Base-by-base conservation (phyloP, 2,888 invertebrate genomes). In the Drosophila rellima region DNA sequence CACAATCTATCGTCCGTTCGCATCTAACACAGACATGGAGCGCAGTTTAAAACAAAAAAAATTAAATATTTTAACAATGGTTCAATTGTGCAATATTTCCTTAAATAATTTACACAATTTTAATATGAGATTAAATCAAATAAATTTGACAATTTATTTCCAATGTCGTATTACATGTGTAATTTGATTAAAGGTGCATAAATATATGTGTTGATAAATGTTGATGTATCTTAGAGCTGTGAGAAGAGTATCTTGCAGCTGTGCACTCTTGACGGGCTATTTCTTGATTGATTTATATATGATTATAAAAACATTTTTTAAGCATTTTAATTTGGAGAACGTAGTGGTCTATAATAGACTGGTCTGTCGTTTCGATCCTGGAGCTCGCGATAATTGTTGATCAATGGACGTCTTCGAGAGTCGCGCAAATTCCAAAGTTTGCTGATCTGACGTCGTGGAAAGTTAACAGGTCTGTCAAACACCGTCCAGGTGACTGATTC, bases 401-500 rank as follows among this genome's bases (percentile, higher is more conserved):
- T 29, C 17, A 85, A 54, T 0, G 70, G 74, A 4, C 3, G 47
- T 0, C 4, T n/a, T 3, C 77, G 67, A 0, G 77, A 64, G 18
- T 86, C 84, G 4, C 0, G 8, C 2, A 85, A 69, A 5, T 66
- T 57, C 44, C 45, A 88, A 0, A 88, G 65, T 13, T 68, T 75
- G 6, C 17, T 63, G 48, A 90, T 84, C 37, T 83, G 78, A 0
- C 65, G 54, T 4, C 39, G 18, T 1, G 83, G 60, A 50, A 94
- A 91, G 0, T 93, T 90, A 8, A 94, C 79, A 6, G 92, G 92
- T n/a, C 94, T 92, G 0, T 91, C 91, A 59, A 95, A 93, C 0
- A 96, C 94, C n/a, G 95, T 95, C 95, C 96, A 96, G 2, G 94
- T 93, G 18, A 96, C 95, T 0, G 94, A 93, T 89, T 96, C 96